Percentiles rank a stretch among this genome's conserved stretches.
Evolutionary conservation across 2,113 vertebrate genomes (phyloP).

Genomic region (Dendropsophus ebraccatus): DNA sequence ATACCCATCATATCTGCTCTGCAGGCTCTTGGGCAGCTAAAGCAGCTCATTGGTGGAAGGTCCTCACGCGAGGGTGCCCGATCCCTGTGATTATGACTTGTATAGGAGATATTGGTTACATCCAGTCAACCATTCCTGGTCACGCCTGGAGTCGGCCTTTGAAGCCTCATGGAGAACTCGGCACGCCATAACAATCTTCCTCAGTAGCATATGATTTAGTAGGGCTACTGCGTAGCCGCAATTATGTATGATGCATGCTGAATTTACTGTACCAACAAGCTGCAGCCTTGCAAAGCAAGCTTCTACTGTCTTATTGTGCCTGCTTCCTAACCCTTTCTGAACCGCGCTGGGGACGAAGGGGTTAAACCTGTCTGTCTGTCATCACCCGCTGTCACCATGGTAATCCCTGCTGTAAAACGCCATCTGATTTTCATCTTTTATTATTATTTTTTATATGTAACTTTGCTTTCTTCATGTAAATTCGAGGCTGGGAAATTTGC

Average conservation of each 20-base stretch:
- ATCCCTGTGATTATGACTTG: neutral
- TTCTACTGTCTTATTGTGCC: slow-evolving; percentile 54
- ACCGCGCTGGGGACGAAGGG: slow-evolving; percentile 34
- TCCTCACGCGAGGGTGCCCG: neutral
- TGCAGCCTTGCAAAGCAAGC: slow-evolving; percentile 49
- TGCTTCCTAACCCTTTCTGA: slow-evolving; percentile 49
- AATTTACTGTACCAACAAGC: slow-evolving; percentile 38
- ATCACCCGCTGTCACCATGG: slow-evolving; percentile 6
- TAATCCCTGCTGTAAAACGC: slow-evolving; percentile 23
- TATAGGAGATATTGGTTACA: neutral
- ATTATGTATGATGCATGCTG: slow-evolving; percentile 32
- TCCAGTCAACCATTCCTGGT: neutral
- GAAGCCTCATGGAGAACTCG: slow-evolving; percentile 7
- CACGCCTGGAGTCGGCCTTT: neutral
- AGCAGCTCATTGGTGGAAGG: neutral
- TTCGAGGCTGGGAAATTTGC: neutral
- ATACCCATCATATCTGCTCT: neutral
- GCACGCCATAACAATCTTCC: slow-evolving; percentile 8
- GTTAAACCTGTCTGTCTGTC: slow-evolving; percentile 40
- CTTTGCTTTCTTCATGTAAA: neutral
- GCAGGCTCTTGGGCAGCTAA: neutral
- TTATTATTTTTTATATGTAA: neutral
- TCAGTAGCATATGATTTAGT: slow-evolving; percentile 57
- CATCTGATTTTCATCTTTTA: neutral
- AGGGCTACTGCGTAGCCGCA: slow-evolving; percentile 57